Base-by-base conservation (phyloP, 2,113 vertebrate species). In the Columba janthina region DNA sequence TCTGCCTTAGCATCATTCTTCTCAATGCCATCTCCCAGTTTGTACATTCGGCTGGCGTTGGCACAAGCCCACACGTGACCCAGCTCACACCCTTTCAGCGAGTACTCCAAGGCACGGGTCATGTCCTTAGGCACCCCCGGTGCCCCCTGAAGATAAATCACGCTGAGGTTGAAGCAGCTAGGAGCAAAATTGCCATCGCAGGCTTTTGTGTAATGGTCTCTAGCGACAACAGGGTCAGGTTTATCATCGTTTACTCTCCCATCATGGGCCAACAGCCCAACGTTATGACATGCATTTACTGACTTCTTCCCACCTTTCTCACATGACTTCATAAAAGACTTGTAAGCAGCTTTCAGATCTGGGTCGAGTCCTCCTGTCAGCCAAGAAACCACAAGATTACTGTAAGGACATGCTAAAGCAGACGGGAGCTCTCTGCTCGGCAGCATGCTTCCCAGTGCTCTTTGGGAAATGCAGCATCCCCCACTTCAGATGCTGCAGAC, bases 41-140 rank as follows among this genome's bases (percentile, higher is more conserved):
- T 99, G 96, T 99, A 99, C 98, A 99, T 99, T 76, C 99, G 99
- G 74, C 99, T 99, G 89, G 99, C 99, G 9, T 99, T 99, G 80
- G 98, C 98, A 57, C 99, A 99, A 64, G 98, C 99, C 99, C 99
- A 99, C 5, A 99, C 36, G 10, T 99, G 99, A 88, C 99, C 99
- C 90, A 99, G 96, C 79, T 99, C 98, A 95, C 99, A 99, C 21
- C 98, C 99, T 79, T 97, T 98, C 97, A 98, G 80, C 0, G 99
- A 98, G 57, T 98, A 99, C 85, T 98, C 97, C 58, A 99, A 95
- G 21, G 99, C 99, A 29, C 16, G 75, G 46, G 21, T 82, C 99
- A 99, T 99, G 96, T 99, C 98, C 86, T 98, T 98, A 25, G 97
- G 80, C 76, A 99, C 34, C 14, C 98, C 98, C 21, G 98, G 95